These are phyloP conservation scores for Cryptus viduatorius DNA, from an alignment of 2,888 invertebrate genomes.

Conservation along the genomic window DNA sequence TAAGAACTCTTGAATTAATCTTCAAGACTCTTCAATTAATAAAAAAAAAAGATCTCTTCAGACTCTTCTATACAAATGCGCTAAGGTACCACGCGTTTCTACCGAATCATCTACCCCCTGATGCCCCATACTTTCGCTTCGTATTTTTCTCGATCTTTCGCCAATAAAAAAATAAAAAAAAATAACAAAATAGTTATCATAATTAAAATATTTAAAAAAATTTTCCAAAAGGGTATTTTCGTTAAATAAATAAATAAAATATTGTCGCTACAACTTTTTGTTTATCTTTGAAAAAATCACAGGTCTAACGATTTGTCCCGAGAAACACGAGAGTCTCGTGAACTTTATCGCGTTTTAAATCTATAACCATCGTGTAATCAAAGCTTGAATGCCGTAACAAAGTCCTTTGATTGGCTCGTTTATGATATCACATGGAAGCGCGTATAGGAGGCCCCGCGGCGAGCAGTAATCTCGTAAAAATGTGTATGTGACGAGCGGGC, in stretches of 20 bases:
- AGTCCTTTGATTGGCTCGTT: constrained; percentile 83
- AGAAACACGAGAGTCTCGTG: not conserved
- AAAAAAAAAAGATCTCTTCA: constrained; percentile 75
- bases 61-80: constrained; percentile 55
- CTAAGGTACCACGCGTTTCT: not conserved
- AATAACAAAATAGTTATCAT: not conserved
- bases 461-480: constrained; percentile 6
- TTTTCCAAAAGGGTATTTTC: no score
- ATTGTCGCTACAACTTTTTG: no score
- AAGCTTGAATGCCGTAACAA: constrained; percentile 80
- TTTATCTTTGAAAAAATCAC: not conserved
- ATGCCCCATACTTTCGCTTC: no score
- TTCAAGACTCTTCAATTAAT: no score
- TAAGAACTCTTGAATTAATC: no score
- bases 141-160: no score
- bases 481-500: constrained; percentile 11
- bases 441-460: constrained; percentile 30
- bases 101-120: not conserved
- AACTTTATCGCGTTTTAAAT: constrained; percentile 70
- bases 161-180: not conserved
- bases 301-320: constrained; percentile 5
- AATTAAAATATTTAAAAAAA: not conserved
- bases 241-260: not conserved
- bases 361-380: constrained; percentile 79
- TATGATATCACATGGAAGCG: constrained; percentile 70